Base-by-base conservation (phyloP, 2,888 invertebrate genomes). In the Aphidoletes aphidimyza region DNA sequence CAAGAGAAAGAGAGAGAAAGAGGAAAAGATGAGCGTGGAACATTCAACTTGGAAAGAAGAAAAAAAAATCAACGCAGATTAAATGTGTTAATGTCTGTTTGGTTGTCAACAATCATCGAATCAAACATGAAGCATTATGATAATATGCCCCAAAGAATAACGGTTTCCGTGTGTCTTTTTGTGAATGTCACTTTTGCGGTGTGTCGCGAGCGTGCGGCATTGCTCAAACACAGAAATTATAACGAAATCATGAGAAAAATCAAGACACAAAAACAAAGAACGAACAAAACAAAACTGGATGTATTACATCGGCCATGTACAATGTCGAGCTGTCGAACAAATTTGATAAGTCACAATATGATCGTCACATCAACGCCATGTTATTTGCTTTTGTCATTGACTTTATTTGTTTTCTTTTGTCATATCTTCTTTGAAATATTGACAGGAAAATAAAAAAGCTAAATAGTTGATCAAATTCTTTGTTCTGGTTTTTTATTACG, bases 31-130 rank as follows among this genome's bases (percentile, higher is more conserved):
- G 45, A 45, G n/a, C 45, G 45, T 11, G 45, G 14, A 45, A 45
- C 8, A 45, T 11, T n/a, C 22, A 81, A 37, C 8, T n/a, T 1
- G 3, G 19, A 3, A 37, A 37, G 26, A 11, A 37, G 37, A 81
- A 22, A n/a, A 81, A 59, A 81, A 37, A 3, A 81, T 81, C 36
- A 81, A 81, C 81, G 19, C n/a, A 81, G 81, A 81, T 81, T 81
- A 81, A n/a, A 37, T 37, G 81, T 81, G 81, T 81, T 81, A 81
- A 81, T 81, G 81, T 37, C 81, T 81, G 37, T 81, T 81, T 81
- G 37, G 81, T 81, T 37, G 81, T 81, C 81, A 81, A 81, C 81
- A 81, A 81, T n/a, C 37, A 37, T 81, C 69, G 81, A 81, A 37
- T 81, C 81, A 1, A 81, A 37, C 81, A 81, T 81, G 81, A 37